phyloP scores from a whole-genome alignment of 1,140 invertebrate genomes.

The Adoxophyes honmai region DNA sequence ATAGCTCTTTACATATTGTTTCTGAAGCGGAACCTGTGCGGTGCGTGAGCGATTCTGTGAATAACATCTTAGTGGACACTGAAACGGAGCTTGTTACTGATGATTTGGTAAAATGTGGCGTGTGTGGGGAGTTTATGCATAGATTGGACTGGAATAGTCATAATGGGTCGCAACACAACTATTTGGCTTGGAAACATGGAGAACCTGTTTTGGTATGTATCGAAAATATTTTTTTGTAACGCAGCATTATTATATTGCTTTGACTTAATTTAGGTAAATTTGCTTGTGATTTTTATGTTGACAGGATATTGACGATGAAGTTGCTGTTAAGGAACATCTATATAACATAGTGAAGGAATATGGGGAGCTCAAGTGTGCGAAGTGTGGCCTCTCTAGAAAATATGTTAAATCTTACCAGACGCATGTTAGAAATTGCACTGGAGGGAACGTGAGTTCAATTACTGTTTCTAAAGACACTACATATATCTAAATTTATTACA shows the following conservation, averaged over 20 bases:
- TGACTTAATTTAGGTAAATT: neutral
- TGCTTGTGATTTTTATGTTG: constrained; percentile 17
- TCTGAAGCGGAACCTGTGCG: too few relatives aligned
- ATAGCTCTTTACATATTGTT: neutral
- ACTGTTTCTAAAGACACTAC: too few relatives aligned
- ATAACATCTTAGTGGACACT: neutral
- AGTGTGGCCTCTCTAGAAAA: constrained; percentile 39
- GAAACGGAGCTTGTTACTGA: neutral
- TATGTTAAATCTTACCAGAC: constrained; percentile 35
- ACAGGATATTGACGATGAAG: constrained; percentile 42
- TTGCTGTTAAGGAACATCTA: constrained; percentile 33
- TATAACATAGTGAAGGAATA: constrained; percentile 27
- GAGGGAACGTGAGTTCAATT: neutral
- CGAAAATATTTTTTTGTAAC: constrained; percentile 7
- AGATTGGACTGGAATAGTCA: constrained; percentile 30
- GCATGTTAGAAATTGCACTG: constrained; percentile 39
- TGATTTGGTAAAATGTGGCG: constrained; percentile 29
- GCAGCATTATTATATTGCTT: neutral
- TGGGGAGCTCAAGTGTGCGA: constrained; percentile 34
- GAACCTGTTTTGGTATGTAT: constrained; percentile 30
- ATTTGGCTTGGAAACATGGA: constrained; percentile 48
- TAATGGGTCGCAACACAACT: constrained; percentile 41
- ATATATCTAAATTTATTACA: too few relatives aligned
- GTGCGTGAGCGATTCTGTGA: too few relatives aligned
- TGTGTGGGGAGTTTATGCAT: constrained; percentile 26